Evolutionary conservation across 2,888 invertebrate genomes (phyloP).

Genomic region (Fragum whitleyi): DNA sequence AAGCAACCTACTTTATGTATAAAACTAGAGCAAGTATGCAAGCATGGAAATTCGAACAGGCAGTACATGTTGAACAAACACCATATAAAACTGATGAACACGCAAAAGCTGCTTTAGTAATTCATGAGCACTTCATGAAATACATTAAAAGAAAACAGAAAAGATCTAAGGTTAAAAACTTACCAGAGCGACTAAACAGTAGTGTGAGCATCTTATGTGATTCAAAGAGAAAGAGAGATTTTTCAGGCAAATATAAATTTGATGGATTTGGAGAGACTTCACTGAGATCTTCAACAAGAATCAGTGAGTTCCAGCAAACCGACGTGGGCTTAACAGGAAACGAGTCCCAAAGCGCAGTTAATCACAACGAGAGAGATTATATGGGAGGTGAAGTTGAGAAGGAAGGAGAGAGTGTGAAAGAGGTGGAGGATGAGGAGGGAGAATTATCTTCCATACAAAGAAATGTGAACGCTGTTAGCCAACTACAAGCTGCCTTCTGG

Average conservation of each 20-base stretch:
- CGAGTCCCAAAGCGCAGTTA: background rate
- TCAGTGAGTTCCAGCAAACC: constrained; percentile 2
- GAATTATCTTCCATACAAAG: constrained; percentile 56
- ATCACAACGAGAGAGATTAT: constrained; percentile 2
- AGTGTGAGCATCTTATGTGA: background rate
- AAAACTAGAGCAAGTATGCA: constrained; percentile 37
- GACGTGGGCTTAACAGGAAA: background rate
- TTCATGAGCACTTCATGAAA: constrained; percentile 22
- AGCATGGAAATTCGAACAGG: constrained; percentile 7
- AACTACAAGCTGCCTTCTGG: constrained; percentile 58
- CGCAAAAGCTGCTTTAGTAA: constrained; percentile 2
- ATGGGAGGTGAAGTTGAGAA: constrained; percentile 53
- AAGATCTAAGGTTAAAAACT: background rate
- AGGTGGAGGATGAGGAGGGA: constrained; percentile 63
- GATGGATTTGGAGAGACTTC: background rate
- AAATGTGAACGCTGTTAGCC: constrained; percentile 55
- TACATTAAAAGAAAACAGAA: constrained; percentile 17
- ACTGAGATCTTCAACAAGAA: background rate
- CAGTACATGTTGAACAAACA: constrained; percentile 3
- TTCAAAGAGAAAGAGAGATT: constrained; percentile 22
- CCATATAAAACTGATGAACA: constrained; percentile 18
- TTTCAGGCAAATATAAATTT: constrained; percentile 15
- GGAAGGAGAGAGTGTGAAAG: constrained; percentile 60
- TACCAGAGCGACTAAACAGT: constrained; percentile 21
- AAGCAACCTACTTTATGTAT: constrained; percentile 45